phyloP scores from a whole-genome alignment of 1,140 invertebrate genomes.

The Limonius californicus region DNA sequence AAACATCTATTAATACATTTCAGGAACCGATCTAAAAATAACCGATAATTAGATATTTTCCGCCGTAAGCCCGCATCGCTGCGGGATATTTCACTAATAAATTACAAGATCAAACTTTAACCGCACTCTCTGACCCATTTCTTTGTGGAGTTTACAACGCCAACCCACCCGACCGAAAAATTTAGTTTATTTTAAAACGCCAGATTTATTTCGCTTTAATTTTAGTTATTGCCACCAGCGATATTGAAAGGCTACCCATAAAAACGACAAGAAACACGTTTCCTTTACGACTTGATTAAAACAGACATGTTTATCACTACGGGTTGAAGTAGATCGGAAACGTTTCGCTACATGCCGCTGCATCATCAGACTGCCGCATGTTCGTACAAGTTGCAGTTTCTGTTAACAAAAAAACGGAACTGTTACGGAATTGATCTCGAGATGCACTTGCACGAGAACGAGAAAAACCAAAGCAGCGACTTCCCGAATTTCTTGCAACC shows the following conservation, averaged over 20 bases:
- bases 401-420: no score
- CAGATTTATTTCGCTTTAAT: not conserved
- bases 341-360: no score
- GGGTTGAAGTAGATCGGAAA: no score
- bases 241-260: no score
- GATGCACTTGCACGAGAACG: not conserved
- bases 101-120: conserved; percentile 3
- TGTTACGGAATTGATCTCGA: no score
- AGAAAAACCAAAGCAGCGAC: not conserved
- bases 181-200: not conserved
- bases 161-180: not conserved
- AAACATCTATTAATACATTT: conserved; percentile 14
- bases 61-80: not conserved
- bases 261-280: no score
- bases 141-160: not conserved
- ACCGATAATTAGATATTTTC: conserved; percentile 4
- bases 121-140: not conserved
- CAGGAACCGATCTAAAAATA: conserved; percentile 12
- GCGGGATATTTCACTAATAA: conserved; percentile 3
- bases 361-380: no score
- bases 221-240: not conserved
- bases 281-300: no score
- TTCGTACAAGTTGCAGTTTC: no score
- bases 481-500: not conserved
- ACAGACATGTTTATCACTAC: no score